Evolutionary conservation across 1,140 invertebrate species (phyloP).

Genomic region (Vollenhovia emeryi): DNA sequence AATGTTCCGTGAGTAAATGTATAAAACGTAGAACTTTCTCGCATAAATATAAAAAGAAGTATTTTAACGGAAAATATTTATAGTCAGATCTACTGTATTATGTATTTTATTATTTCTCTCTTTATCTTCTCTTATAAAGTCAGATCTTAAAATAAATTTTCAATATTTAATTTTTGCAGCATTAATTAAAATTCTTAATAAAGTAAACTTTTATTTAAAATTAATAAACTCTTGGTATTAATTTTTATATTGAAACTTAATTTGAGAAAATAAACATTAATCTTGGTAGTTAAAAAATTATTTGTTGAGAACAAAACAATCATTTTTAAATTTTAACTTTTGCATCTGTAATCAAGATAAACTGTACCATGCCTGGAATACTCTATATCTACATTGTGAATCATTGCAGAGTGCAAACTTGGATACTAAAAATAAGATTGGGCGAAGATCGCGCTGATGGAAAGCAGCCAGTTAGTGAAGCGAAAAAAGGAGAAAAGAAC

Average conservation of each 20-base stretch:
- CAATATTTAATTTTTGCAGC: neutral
- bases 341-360: neutral
- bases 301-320: neutral
- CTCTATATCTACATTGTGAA: neutral
- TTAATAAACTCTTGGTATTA: neutral
- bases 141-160: neutral
- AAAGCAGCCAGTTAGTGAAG: constrained; percentile 57
- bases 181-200: neutral
- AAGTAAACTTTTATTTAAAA: neutral
- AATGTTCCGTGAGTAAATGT: neutral
- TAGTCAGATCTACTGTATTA: neutral
- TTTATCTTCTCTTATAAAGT: neutral
- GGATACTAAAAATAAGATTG: constrained; percentile 43
- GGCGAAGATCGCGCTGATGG: constrained; percentile 51
- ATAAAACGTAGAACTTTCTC: neutral
- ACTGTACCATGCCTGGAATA: neutral
- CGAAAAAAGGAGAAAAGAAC: constrained; percentile 63
- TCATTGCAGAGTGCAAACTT: constrained; percentile 74
- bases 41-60: neutral
- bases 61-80: neutral
- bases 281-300: neutral
- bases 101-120: neutral
- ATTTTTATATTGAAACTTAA: neutral
- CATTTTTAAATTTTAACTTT: neutral
- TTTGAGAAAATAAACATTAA: neutral